Base-by-base conservation (phyloP, 1,140 invertebrate species). In the Pseudomyrmex sp. region DNA sequence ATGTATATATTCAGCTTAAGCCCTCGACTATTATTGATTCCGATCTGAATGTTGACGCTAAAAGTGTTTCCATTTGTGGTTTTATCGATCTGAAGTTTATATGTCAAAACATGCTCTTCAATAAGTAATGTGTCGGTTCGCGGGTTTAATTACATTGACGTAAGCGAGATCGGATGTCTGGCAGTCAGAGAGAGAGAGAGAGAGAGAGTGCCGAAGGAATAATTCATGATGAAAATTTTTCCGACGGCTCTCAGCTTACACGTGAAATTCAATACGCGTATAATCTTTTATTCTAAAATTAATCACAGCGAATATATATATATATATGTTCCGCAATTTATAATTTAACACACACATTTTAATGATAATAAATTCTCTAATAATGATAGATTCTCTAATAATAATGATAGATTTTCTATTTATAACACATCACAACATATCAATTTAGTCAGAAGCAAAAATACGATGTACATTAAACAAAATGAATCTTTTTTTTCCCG, bases 161-260 rank as follows among this genome's bases (percentile, higher is more conserved):
- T 23, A 44, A 26, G 66, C 23, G 44, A 50, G 66, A 69, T 72
- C 46, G 50, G 65, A 69, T 69, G 10, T 79, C 65, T 59, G 9
- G 61, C 12, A 63, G 10, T 52, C 48, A 12, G 65, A 35, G 5
- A 26, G 26, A 18, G 12, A 59, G 20, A 59, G 20, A 12, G 65
- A 35, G 5, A 26, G 26, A 18, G 12, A 59, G 20, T 70, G 20
- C n/a, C 44, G 26, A 23, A 59, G 66, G 20, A 72, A 80, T 80
- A 80, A 80, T 80, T 50, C 50, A 72, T 46, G 62, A 77, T 50
- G 54, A 69, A 26, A 69, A 48, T 26, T 70, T 79, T 48, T 70
- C 18, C 9, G 44, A 77, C n/a, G 52, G 10, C n/a, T 79, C n/a
- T 79, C 54, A 18, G 44, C 4, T 58, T 69, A 59, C n/a, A 9